Conservation (phyloP, 2,113 vertebrate genomes). For the Mastomys natalensis region DNA sequence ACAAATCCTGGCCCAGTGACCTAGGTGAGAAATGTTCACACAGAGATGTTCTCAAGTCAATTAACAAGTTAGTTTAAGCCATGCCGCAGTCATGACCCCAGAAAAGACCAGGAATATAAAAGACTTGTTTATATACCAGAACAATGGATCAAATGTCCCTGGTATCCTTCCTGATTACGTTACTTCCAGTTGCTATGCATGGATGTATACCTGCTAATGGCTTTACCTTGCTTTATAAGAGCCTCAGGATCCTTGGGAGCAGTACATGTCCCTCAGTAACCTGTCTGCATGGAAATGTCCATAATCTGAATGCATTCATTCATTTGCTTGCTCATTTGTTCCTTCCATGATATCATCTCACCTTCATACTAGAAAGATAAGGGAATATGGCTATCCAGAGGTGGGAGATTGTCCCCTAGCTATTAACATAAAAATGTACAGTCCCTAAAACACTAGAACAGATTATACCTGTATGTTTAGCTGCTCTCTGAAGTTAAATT, state of each 20-base stretch:
- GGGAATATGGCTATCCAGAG: not conserved
- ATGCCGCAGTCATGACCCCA: too few species aligned
- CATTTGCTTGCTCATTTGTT: not conserved
- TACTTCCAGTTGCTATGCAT: not conserved
- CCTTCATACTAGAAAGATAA: not conserved
- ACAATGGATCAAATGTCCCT: not conserved
- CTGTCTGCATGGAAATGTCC: too few species aligned
- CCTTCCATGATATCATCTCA: not conserved
- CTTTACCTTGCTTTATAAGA: not conserved
- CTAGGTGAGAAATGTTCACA: not conserved
- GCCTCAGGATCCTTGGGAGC: rapidly evolving
- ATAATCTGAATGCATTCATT: not conserved
- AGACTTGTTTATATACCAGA: not conserved
- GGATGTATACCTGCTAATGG: not conserved
- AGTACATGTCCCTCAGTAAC: not conserved
- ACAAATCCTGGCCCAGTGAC: not conserved
- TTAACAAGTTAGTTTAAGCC: not conserved
- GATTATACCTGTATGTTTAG: not conserved
- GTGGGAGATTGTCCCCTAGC: not conserved
- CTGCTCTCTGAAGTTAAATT: not conserved
- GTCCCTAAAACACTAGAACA: constrained; percentile 4
- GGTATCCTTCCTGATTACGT: not conserved
- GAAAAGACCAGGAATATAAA: not conserved
- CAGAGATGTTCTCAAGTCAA: not conserved
- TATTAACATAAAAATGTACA: constrained; percentile 15